Base-by-base conservation (phyloP, 2,797 vertebrate genomes). In the Tiaroga cobitis region DNA sequence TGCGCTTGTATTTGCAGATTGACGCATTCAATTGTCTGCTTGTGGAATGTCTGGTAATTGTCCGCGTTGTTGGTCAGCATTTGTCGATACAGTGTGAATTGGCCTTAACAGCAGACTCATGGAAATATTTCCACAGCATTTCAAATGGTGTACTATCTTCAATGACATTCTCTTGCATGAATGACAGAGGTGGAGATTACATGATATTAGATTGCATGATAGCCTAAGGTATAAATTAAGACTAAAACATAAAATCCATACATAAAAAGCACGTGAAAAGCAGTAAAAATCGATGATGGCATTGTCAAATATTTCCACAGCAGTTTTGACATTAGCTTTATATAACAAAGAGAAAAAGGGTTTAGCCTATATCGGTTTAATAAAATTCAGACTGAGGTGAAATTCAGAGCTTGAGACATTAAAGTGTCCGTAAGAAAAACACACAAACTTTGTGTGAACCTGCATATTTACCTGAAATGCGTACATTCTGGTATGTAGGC, bases 51-150 rank as follows among this genome's bases (percentile, higher is more conserved):
- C n/a, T 59, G 56, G 24, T 59, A 4, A n/a, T n/a, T 11, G 56
- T 59, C 56, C 3, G 1, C 1, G 2, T 15, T n/a, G 46, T 15
- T n/a, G 46, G 46, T 49, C 46, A 49, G 46, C 46, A 49, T 49
- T 49, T 61, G n/a, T 61, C 0, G 2, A 2, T 26, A 26, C 59
- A 63, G 26, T 63, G 26, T 29, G 5, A 63, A 63, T 63, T 29
- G 5, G 61, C 6, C 13, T 63, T 63, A 8, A 63, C 61, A 43
- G n/a, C 68, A 63, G 51, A 46, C 51, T 65, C 51, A 67, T 39
- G 61, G 75, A 86, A 72, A 67, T 75, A 65, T 67, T 46, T n/a
- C 5, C 26, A 29, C 26, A 63, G 26, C 61, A 63, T 63, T 34
- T 75, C 49, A 54, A 43, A 29, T 19, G 2, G 6, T 54, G 2